These are phyloP conservation scores for Nannobrachium achirus DNA, from an alignment of 2,113 vertebrate genomes.

Conservation along the genomic window DNA sequence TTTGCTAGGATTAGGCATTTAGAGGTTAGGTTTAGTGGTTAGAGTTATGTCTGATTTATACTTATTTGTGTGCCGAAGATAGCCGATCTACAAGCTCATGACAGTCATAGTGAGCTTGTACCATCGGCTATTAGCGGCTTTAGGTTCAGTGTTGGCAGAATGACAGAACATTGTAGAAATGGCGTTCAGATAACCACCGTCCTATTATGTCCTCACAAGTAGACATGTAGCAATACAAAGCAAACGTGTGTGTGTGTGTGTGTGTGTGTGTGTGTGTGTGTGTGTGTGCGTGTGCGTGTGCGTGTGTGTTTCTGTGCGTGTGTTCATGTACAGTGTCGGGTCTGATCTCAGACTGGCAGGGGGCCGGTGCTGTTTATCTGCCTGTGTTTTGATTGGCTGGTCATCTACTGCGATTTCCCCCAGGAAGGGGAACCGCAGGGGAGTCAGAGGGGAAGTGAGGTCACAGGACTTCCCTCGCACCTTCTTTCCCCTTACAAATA, in stretches of 20 bases:
- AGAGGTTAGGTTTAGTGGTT: too few species aligned
- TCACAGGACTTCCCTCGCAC: slow-evolving; percentile 16
- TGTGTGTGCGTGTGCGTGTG: not conserved
- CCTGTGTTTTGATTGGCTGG: slow-evolving; percentile 51
- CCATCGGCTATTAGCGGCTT: too few species aligned
- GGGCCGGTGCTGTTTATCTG: slow-evolving; percentile 47
- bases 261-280: slow-evolving; percentile 3
- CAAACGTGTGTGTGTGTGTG: slow-evolving; percentile 26
- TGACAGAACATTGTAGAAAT: too few species aligned
- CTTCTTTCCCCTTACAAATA: slow-evolving; percentile 11
- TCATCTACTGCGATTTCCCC: slow-evolving; percentile 39
- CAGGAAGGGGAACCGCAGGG: slow-evolving; percentile 29
- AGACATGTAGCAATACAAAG: slow-evolving; percentile 10
- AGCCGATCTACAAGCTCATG: too few species aligned
- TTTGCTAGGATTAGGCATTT: too few species aligned
- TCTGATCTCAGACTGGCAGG: too few species aligned
- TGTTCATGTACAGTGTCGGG: not conserved
- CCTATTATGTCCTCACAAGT: too few species aligned
- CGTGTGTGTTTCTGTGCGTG: not conserved
- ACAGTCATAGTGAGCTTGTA: too few species aligned
- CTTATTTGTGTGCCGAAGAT: too few species aligned
- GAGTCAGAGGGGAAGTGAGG: slow-evolving; percentile 42
- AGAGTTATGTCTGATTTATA: too few species aligned
- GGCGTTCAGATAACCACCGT: too few species aligned
- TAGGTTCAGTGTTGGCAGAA: too few species aligned